Evolutionary conservation across 2,888 invertebrate species (phyloP).

Genomic region (Monoplex corrugatus): DNA sequence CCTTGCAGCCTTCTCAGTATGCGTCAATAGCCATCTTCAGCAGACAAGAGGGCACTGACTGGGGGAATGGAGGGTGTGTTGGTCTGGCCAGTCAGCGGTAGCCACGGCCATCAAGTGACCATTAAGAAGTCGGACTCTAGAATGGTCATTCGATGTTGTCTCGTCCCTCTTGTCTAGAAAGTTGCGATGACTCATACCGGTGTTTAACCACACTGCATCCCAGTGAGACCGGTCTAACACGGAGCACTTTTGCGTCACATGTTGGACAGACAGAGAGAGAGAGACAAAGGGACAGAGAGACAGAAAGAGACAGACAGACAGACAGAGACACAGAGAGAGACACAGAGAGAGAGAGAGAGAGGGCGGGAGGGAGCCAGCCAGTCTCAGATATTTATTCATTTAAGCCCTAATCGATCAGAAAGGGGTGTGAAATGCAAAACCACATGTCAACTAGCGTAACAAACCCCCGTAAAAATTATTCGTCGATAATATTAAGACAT

Average conservation of each 20-base stretch:
- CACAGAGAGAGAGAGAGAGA: too few species aligned
- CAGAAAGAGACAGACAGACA: too few species aligned
- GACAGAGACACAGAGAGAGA: too few species aligned
- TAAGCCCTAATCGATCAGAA: too few species aligned
- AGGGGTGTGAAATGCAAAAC: too few species aligned
- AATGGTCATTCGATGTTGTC: neutral
- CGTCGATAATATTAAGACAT: too few species aligned
- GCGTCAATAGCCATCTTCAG: neutral
- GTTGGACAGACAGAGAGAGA: conserved; percentile 6
- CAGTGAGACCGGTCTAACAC: too few species aligned
- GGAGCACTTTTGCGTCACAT: too few species aligned
- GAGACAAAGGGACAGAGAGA: neutral
- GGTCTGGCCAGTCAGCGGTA: neutral
- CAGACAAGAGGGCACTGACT: neutral
- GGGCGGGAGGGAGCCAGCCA: neutral
- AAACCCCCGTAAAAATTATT: too few species aligned
- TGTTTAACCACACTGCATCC: neutral
- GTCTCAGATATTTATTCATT: too few species aligned
- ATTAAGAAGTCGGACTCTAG: neutral
- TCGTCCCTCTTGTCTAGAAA: neutral
- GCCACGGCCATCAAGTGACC: neutral
- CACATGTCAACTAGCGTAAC: too few species aligned
- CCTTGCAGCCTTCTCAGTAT: neutral
- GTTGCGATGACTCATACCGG: neutral
- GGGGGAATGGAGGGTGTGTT: neutral